Percentiles rank a stretch among this genome's conserved stretches.
phyloP scores from a whole-genome alignment of 2,797 vertebrate genomes.

The Pampus argenteus region DNA sequence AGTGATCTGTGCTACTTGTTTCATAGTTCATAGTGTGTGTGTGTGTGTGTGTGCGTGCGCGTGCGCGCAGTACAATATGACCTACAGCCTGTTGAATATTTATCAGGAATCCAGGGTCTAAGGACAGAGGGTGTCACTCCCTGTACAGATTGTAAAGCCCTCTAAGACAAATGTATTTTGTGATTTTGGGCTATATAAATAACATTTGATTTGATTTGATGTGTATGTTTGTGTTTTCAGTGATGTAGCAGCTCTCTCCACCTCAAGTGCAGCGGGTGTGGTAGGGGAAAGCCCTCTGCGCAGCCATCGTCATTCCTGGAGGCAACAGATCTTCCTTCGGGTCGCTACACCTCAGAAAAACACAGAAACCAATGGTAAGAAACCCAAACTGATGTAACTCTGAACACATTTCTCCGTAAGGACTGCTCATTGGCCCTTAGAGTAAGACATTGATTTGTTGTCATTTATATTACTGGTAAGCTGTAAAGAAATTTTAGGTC shows the following conservation, averaged over 20 bases:
- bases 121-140: too few species aligned
- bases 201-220: too few species aligned
- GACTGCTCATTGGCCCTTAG: background rate
- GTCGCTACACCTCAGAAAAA: conserved; percentile 97
- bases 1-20: background rate
- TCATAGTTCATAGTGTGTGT: background rate
- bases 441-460: background rate
- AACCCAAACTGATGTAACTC: background rate
- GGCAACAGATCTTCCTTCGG: conserved; percentile 97
- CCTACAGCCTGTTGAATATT: background rate
- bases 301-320: conserved; percentile 94
- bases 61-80: background rate
- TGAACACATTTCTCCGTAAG: background rate
- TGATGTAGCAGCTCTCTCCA: conserved; percentile 87
- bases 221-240: conserved; percentile 79
- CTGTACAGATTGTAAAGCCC: too few species aligned
- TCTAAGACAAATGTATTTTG: too few species aligned
- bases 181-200: too few species aligned
- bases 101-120: too few species aligned
- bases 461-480: background rate
- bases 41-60: background rate
- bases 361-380: conserved; percentile 84
- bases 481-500: background rate
- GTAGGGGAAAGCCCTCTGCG: conserved; percentile 85
- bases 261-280: conserved; percentile 69